Evolutionary conservation across 1,140 invertebrate genomes (phyloP), one percentile per base, ranked within the genome.

Genomic region (Macrotrachela quadricornifera): DNA sequence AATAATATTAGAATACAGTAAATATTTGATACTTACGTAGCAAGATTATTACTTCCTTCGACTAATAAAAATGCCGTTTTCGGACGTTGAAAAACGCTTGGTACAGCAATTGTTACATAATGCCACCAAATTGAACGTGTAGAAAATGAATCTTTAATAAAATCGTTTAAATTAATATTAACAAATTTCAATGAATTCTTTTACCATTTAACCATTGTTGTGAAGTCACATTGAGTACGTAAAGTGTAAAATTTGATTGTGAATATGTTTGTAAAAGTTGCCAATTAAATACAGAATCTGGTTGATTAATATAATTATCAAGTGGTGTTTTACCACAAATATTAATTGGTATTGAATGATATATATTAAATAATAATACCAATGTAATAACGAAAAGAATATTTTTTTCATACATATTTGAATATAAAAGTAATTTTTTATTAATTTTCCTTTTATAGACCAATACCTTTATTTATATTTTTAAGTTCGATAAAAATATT

Each of bases 81-180:
- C 8, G 53, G 46, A 18, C 60, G 44, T 4, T 37, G 45, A 1
- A 64, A 42, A 12, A 59, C 57, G 43, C 62, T 59, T 2, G 64
- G 64, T 4, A 65, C 57, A 1, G 60, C 61, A 6, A 65, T 54
- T 1, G 46, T 56, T 41, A 65, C 38, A 54, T 62, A 62, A 47
- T 65, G 64, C 59, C 61, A 65, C 64, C 64, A 65, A 14, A 64
- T 56, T 6, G 64, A 61, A 18, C 56, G 59, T 37, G 56, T 54
- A 17, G 57, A 42, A 40, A 59, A 55, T 14, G n/a, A n/a, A n/a
- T n/a, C n/a, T n/a, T n/a, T n/a, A n/a, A n/a, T n/a, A n/a, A n/a
- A n/a, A n/a, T n/a, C n/a, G n/a, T n/a, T n/a, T 55, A 59, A 44
- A 3, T 56, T 49, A 10, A 50, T 8, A 17, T 50, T 55, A 36